Evolutionary conservation across 1,140 invertebrate genomes (phyloP), one percentile per base, ranked within the genome.

Genomic region (Pollicipes pollicipes): DNA sequence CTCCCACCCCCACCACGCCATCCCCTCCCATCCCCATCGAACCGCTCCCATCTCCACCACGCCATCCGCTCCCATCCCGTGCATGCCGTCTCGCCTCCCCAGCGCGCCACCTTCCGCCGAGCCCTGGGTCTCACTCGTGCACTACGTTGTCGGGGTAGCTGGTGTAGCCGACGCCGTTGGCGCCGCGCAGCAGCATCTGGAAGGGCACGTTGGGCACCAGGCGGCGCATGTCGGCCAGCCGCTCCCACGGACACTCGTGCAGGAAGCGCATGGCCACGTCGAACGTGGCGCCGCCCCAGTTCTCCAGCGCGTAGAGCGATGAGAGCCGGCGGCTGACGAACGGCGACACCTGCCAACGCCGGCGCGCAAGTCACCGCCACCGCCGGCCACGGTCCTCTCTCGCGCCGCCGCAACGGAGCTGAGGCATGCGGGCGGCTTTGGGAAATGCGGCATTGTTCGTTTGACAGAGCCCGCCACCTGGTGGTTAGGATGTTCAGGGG

Each of bases 121-220:
- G n/a, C n/a, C n/a, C n/a, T n/a, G 77, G n/a, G n/a, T n/a, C 79
- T 76, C 77, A 98, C 84, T 97, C 96, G 80, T 84, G 91, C 6
- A 99, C 93, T 30, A 95, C 95, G 81, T 99, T 99, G 78, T 99
- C 97, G 0, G 97, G 95, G 80, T 99, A 99, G 79, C 95, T 97
- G 0, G 95, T 98, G 78, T 99, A 99, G 0, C 97, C 97, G 29
- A 99, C 96, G 69, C 94, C 96, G 81, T 99, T 99, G 24, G 97
- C 95, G 13, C 97, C 97, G 76, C 97, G 84, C 58, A 99, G 82
- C 72, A 99, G 82, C 96, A 99, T 99, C 69, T 99, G 97, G 85
- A 99, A 99, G 26, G 97, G 97, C 79, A 99, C 94, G 81, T 99
- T 99, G 0, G 97, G 97, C 76, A 99, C 95, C 10, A 87, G 80